These are phyloP conservation scores for Temnothorax ravouxi DNA, from an alignment of 2,888 invertebrate genomes.

Conservation along the genomic window DNA sequence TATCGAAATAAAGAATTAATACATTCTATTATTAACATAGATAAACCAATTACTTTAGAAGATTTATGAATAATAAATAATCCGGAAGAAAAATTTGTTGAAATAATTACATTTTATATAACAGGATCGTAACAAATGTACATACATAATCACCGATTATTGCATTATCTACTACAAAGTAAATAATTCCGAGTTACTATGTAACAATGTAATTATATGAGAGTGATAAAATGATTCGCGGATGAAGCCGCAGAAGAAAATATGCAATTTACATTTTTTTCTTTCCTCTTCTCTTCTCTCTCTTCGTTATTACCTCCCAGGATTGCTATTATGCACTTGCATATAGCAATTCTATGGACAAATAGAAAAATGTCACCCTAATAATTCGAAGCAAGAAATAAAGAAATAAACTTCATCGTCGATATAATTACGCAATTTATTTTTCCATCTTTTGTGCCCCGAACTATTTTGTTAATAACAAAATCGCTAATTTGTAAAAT, in stretches of 20 bases:
- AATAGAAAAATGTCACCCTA: neutral
- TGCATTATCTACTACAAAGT: neutral
- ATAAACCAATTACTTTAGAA: neutral
- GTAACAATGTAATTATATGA: conserved; percentile 15
- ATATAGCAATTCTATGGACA: neutral
- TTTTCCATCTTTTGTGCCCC: neutral
- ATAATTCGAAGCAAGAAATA: neutral
- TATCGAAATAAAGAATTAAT: conserved; percentile 1
- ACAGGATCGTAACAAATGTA: neutral
- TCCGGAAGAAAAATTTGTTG: neutral
- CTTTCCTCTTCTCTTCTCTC: neutral
- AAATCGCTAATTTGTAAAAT: neutral
- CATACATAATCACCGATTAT: neutral
- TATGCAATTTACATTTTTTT: neutral
- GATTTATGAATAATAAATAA: conserved; percentile 3
- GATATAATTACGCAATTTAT: conserved; percentile 11
- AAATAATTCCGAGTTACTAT: neutral
- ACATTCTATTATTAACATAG: neutral
- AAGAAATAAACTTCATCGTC: neutral
- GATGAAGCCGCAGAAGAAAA: conserved; percentile 12
- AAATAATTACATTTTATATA: neutral
- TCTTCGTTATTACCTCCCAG: neutral
- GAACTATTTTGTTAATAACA: neutral
- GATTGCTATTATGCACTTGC: conserved; percentile 14
- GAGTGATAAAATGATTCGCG: neutral